phyloP scores from a whole-genome alignment of 2,113 vertebrate species.

The Ivindomyrus marchei region DNA sequence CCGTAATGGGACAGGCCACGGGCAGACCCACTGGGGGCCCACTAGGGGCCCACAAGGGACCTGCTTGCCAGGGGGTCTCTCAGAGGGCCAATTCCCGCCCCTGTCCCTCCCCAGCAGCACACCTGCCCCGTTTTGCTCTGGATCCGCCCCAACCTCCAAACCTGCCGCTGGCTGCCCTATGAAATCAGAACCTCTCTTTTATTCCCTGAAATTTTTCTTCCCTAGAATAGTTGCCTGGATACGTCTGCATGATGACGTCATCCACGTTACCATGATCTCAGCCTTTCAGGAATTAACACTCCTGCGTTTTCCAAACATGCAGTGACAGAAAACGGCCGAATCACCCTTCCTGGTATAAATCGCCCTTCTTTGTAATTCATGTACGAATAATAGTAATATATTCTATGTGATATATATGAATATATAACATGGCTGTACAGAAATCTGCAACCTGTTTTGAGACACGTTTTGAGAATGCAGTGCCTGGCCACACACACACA shows the following conservation, averaged over 20 bases:
- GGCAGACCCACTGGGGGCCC: conserved; percentile 35
- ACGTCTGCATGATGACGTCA: neutral
- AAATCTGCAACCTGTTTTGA: neutral
- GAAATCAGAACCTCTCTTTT: neutral
- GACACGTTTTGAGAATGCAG: neutral
- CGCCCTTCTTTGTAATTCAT: neutral
- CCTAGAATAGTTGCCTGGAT: conserved; percentile 16
- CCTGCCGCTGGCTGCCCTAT: neutral
- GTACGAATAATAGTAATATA: neutral
- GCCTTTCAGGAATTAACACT: neutral
- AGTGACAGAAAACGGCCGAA: neutral
- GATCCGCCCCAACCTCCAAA: neutral
- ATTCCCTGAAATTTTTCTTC: neutral
- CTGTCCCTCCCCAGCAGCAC: conserved; percentile 29
- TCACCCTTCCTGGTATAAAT: neutral
- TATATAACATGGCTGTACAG: neutral
- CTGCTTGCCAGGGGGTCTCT: neutral
- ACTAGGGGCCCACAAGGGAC: conserved; percentile 30
- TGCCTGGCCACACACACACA: neutral
- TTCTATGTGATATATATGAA: neutral
- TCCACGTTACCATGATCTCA: neutral
- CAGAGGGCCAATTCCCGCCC: neutral
- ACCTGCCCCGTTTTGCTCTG: neutral
- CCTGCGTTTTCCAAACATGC: neutral
- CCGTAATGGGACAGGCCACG: conserved; percentile 35